Base-by-base conservation (phyloP, 2,113 vertebrate species). In the Takifugu bimaculatus region DNA sequence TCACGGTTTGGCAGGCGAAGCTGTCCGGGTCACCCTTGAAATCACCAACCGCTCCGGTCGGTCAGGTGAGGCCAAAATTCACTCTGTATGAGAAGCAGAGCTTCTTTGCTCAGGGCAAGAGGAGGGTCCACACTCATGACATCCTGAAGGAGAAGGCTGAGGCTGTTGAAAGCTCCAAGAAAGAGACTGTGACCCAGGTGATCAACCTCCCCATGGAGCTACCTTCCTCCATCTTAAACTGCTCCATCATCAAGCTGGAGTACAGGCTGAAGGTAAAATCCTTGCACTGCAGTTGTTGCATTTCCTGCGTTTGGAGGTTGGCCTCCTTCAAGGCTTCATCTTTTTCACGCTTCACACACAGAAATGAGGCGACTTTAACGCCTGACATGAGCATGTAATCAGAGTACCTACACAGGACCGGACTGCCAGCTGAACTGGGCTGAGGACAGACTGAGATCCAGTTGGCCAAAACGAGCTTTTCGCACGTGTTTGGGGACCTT, bases 211-310 rank as follows among this genome's bases (percentile, higher is more conserved):
- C 90, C 1, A 35, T 11, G 26, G 79, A 84, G 26, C 0, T 7
- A 0, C 59, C 66, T 32, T 63, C 83, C 6, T 87, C 87, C 0
- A 87, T 90, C 62, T 0, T 62, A 32, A 86, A 85, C 84, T 90
- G 89, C 65, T 63, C 0, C 1, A 80, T 77, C 54, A 74, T 91
- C 45, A 87, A 79, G 68, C 77, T 20, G 12, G 89, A 92, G 66
- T 65, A 91, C 85, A 86, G 79, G 69, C 80, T 90, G 6, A 82
- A 71, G 85, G 90, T 91, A 60, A 63, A 86, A 48, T n/a, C 35
- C 20, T 20, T 20, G 20, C n/a, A n/a, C n/a, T n/a, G n/a, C 20
- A 20, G 20, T 20, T 20, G 20, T 20, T 20, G 20, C 20, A 20
- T 20, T 20, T 20, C 20, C 20, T 20, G 20, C 20, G 20, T 20